Base-by-base conservation (phyloP, 1,140 invertebrate genomes). In the Zaprionus kolodkinae region DNA sequence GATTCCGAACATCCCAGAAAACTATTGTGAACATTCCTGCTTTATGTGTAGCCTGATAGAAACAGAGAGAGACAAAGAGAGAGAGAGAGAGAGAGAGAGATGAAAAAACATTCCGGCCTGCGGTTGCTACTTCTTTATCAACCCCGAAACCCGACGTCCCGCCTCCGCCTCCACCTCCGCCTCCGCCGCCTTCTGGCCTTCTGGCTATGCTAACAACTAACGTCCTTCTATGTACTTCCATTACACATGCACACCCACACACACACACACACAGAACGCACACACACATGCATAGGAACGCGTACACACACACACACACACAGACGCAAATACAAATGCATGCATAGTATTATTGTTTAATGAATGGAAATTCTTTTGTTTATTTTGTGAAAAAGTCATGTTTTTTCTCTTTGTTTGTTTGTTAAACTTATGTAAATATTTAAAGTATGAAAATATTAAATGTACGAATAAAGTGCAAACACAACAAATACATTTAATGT, bases 391-490 rank as follows among this genome's bases (percentile, higher is more conserved):
- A 89, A 86, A 88, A 89, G 85, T 89, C 81, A 85, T 89, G 81
- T 89, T 89, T 89, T 89, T 89, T 89, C 85, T 89, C 85, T 76
- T 79, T 86, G 82, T 86, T 88, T 88, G 85, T 89, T 89, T 89
- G 85, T 89, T 89, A 89, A 89, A 89, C 88, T 89, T 89, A 89
- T 89, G 85, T 89, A 89, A 89, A 89, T 89, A 89, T 89, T 89
- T 85, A 89, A 89, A 89, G 86, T 85, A 89, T 89, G 85, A 89
- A 89, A 89, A 89, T 81, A 89, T 89, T 89, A 89, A 89, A 89
- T 89, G 81, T 89, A 89, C 85, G 85, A 89, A 89, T 89, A 89
- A 89, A 89, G 85, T 89, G 85, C 85, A 88, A 78, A 90, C 85
- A 89, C 85, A 89, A 89, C 81, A 89, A 89, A 89, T 85, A 89